Conservation (phyloP, 2,113 vertebrate genomes). For the Promerops cafer region DNA sequence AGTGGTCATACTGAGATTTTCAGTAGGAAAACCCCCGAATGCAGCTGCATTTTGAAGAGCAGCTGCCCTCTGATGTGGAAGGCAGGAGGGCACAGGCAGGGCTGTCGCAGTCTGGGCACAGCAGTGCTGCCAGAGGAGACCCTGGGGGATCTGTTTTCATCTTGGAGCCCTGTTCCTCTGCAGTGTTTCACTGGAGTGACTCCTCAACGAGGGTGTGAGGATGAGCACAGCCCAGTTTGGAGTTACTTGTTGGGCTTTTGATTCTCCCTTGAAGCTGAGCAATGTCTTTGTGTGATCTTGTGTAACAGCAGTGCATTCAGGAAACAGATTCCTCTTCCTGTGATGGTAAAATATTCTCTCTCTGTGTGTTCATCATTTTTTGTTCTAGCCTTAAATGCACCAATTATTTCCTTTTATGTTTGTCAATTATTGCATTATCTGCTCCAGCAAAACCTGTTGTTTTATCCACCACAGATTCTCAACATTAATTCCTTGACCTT, state of each 20-base stretch:
- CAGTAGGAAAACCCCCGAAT: background rate
- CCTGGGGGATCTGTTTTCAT: fast-evolving
- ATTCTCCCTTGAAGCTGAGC: background rate
- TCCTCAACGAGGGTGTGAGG: background rate
- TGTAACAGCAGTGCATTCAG: background rate
- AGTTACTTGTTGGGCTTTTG: background rate
- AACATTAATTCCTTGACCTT: background rate
- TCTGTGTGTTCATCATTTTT: background rate
- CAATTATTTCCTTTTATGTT: background rate
- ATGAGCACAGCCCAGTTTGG: background rate
- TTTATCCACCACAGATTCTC: background rate
- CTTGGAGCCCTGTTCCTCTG: background rate
- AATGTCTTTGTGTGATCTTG: fast-evolving
- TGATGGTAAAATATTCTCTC: background rate
- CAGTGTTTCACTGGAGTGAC: background rate
- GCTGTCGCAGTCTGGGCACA: background rate
- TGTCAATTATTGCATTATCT: background rate
- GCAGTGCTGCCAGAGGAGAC: background rate
- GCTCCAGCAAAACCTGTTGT: background rate
- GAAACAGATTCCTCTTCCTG: background rate
- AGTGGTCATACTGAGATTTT: background rate
- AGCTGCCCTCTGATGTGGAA: background rate
- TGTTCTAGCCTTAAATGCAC: background rate
- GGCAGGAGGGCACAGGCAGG: background rate
- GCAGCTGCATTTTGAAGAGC: background rate